Conservation (phyloP, 2,888 invertebrate species). For the Eurytoma californica region DNA sequence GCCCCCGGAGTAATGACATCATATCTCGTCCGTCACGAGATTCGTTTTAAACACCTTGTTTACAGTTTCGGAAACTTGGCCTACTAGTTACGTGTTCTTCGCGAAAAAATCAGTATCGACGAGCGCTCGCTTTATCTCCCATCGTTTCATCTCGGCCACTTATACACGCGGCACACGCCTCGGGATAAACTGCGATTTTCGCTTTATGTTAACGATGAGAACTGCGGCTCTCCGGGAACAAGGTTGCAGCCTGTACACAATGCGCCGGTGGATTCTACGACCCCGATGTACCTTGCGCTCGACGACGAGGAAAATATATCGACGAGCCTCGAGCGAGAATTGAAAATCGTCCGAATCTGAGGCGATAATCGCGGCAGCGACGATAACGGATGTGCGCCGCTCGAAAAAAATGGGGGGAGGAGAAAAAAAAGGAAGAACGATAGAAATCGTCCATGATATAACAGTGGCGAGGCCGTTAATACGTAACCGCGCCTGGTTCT, state of each 20-base stretch:
- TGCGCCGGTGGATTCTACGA: not conserved
- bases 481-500: slow-evolving; percentile 40
- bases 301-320: not conserved
- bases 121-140: too few species aligned
- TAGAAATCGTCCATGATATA: slow-evolving; percentile 55
- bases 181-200: slow-evolving; percentile 26
- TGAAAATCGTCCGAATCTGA: slow-evolving; percentile 18
- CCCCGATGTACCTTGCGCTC: too few species aligned
- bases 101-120: slow-evolving; percentile 3
- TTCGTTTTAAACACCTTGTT: slow-evolving; percentile 29
- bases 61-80: slow-evolving; percentile 15
- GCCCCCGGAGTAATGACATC: slow-evolving; percentile 37
- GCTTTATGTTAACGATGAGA: slow-evolving; percentile 27
- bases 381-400: slow-evolving; percentile 36
- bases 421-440: slow-evolving; percentile 28
- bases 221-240: not conserved
- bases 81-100: slow-evolving; percentile 4
- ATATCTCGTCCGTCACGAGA: slow-evolving; percentile 28
- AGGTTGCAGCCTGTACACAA: slow-evolving; percentile 18
- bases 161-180: not conserved
- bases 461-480: slow-evolving; percentile 40
- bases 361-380: slow-evolving; percentile 5
- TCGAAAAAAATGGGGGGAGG: slow-evolving; percentile 16
- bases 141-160: not conserved
- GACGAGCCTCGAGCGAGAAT: not conserved